Percentiles rank a stretch among this genome's conserved stretches.
These are phyloP conservation scores for Drosophila suzukii DNA, from an alignment of 1,140 invertebrate genomes.

Conservation along the genomic window DNA sequence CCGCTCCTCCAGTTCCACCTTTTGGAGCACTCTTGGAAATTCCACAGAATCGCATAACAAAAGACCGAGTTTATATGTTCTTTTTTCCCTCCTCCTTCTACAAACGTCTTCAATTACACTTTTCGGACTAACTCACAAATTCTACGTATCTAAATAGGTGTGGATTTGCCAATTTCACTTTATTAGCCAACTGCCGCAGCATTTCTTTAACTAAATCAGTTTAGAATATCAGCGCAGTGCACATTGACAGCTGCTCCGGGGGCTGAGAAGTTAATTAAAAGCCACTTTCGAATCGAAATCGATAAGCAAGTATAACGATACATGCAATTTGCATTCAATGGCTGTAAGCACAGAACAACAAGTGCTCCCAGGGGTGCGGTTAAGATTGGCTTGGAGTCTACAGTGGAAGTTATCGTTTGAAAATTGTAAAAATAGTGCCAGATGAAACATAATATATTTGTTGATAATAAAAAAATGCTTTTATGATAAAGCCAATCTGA, in stretches of 20 bases:
- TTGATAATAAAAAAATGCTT: too few relatives aligned
- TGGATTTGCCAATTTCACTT: constrained; percentile 31
- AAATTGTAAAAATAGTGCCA: background rate
- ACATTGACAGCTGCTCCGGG: constrained; percentile 13
- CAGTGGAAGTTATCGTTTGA: background rate
- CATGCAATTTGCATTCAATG: constrained; percentile 43
- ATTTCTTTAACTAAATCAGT: constrained; percentile 24
- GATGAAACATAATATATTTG: too few relatives aligned
- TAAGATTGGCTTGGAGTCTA: constrained; percentile 13
- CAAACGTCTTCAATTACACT: constrained; percentile 23
- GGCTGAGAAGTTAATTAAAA: constrained; percentile 39
- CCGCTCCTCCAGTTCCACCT: background rate
- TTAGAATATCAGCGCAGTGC: constrained; percentile 19
- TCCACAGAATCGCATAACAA: constrained; percentile 48
- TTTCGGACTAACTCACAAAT: constrained; percentile 26
- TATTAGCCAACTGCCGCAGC: constrained; percentile 17
- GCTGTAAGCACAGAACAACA: constrained; percentile 5
- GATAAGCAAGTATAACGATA: constrained; percentile 33
- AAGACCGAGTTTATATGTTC: constrained; percentile 23
- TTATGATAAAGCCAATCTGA: too few relatives aligned
- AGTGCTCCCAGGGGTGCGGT: constrained; percentile 24
- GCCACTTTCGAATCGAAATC: constrained; percentile 47
- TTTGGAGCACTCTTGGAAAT: constrained; percentile 28
- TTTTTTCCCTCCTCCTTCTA: background rate
- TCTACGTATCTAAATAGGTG: constrained; percentile 9